Conservation (phyloP, 2,888 invertebrate genomes). For the Macaria notata region DNA sequence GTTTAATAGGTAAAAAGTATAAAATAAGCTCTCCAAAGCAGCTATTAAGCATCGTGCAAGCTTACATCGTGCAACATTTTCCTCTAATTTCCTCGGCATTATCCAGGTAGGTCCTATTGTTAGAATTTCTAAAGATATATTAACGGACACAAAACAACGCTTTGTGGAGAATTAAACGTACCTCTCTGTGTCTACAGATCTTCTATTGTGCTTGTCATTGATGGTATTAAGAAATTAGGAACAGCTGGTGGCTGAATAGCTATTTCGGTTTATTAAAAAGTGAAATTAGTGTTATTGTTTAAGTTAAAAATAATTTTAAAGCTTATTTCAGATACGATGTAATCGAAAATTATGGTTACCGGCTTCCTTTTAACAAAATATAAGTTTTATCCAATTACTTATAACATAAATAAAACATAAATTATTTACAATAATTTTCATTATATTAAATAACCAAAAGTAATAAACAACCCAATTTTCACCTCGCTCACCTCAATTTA, state of each 20-base stretch:
- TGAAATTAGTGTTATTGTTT: too few species aligned
- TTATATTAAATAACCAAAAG: not conserved
- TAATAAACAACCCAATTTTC: slow-evolving; percentile 1
- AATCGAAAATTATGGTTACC: too few species aligned
- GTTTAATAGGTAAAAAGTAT: too few species aligned
- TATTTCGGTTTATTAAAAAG: too few species aligned
- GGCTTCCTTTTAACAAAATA: too few species aligned
- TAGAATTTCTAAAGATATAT: slow-evolving; percentile 27
- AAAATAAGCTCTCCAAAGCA: too few species aligned
- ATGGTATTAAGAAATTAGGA: slow-evolving; percentile 2
- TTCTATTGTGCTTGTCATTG: slow-evolving; percentile 21
- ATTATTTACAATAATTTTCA: too few species aligned
- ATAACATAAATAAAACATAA: too few species aligned
- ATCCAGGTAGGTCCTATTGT: slow-evolving; percentile 25
- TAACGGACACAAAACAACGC: slow-evolving; percentile 26
- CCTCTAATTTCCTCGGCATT: slow-evolving; percentile 20
- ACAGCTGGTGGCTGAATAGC: not conserved
- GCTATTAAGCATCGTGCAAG: slow-evolving; percentile 1
- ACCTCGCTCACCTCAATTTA: not conserved
- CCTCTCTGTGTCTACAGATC: slow-evolving; percentile 6
- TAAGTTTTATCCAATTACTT: too few species aligned
- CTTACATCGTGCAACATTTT: slow-evolving; percentile 17
- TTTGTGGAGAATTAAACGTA: slow-evolving; percentile 25
- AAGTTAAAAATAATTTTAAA: too few species aligned
- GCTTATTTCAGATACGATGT: too few species aligned